Base-by-base conservation (phyloP, 2,113 vertebrate genomes). In the Merops nubicus region DNA sequence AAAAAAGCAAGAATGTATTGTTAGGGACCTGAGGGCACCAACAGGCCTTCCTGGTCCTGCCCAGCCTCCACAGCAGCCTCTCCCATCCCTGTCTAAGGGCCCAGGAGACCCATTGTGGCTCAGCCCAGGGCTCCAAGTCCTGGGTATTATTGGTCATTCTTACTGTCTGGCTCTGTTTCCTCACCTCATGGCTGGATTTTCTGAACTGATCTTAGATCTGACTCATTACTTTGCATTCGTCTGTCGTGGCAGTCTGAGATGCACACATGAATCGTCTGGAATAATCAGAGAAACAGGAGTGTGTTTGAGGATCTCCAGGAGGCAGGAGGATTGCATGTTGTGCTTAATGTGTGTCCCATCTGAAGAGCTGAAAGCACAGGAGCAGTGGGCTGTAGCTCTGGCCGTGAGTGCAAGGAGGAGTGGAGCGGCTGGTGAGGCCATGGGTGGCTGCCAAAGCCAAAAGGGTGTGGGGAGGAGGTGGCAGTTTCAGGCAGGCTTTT, bases 321-420 rank as follows among this genome's bases (percentile, higher is more conserved):
- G 34, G 8, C 40, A 60, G 40, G 34, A 72, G 31, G 29, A 20
- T 64, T 43, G 51, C 12, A 34, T 0, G 0, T 36, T 42, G 25
- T 53, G 33, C 43, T 64, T 47, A 69, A 47, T 0, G 1, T 1
- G 0, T n/a, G 29, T 38, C 38, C 34, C 33, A 22, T 0, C 8
- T 16, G 28, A 54, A 48, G 14, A 73, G 33, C 83, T 56, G 72
- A 50, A 74, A 45, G 42, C 21, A 50, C 9, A 45, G 53, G 14
- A n/a, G 14, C 1, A 0, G 25, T 29, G n/a, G 12, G 18, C n/a
- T 53, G 25, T 59, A 40, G 15, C 18, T 64, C 43, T 1, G 6
- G 51, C 33, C 33, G 7, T 16, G 28, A 43, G 16, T 21, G 33
- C 6, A 29, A 33, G 31, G 56, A 51, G 8, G 12, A 51, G 38